These are phyloP conservation scores for Pluvianellus socialis DNA, from an alignment of 2,113 vertebrate genomes.

Conservation along the genomic window DNA sequence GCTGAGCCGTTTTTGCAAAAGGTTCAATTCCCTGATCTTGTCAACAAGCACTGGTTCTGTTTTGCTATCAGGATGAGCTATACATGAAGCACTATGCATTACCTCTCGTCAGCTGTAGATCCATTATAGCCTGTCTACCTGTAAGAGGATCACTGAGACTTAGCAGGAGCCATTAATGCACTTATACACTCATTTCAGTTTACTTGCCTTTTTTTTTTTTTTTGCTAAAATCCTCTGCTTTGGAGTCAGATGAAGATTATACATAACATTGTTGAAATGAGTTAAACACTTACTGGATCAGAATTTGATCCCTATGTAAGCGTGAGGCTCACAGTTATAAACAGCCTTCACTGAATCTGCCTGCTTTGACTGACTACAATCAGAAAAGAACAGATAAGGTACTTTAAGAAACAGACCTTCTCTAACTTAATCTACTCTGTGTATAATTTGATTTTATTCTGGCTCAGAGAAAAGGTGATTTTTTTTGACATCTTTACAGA, in stretches of 20 bases:
- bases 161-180: constrained; percentile 16
- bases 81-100: not conserved
- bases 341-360: not conserved
- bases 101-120: not conserved
- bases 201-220: not conserved
- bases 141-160: constrained; percentile 42
- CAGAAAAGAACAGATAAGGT: constrained; percentile 13
- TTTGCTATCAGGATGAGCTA: not conserved
- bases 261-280: not conserved
- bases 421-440: constrained; percentile 48
- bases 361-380: not conserved
- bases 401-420: constrained; percentile 47
- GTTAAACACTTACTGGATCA: not conserved
- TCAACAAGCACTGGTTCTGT: not conserved
- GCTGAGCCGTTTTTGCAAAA: not conserved
- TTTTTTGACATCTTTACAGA: constrained; percentile 7
- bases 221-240: constrained; percentile 5
- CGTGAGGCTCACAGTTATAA: not conserved
- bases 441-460: constrained; percentile 58
- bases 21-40: not conserved
- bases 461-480: constrained; percentile 21
- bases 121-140: not conserved
- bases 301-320: constrained; percentile 13
- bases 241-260: constrained; percentile 22
- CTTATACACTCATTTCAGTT: not conserved